A percentile compares a stretch with the other conserved stretches of the same genome.
Conservation (phyloP, 2,113 vertebrate genomes). For the Halichoeres trimaculatus region DNA sequence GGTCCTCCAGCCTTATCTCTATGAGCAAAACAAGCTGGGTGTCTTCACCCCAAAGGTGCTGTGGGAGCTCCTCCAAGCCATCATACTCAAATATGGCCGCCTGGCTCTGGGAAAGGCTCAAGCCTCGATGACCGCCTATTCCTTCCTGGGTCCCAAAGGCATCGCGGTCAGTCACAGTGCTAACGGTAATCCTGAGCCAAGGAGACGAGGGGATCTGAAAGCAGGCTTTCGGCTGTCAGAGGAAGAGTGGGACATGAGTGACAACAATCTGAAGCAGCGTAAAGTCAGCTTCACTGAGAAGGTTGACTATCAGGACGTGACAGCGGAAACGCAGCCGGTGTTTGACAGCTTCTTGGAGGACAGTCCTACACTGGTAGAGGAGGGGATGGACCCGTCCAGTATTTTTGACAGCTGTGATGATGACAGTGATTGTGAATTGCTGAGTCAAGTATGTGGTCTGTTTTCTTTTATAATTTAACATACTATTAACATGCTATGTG, state of each 20-base stretch:
- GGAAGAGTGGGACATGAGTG: constrained; percentile 88
- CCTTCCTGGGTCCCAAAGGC: constrained; percentile 67
- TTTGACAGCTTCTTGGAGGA: constrained; percentile 89
- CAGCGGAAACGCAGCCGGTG: constrained; percentile 47
- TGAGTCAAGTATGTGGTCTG: constrained; percentile 52
- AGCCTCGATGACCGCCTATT: constrained; percentile 72
- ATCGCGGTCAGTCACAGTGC: constrained; percentile 36
- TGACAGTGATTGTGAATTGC: constrained; percentile 85
- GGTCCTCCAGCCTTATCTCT: constrained; percentile 94
- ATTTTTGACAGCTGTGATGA: constrained; percentile 92
- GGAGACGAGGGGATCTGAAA: constrained; percentile 80
- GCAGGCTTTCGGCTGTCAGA: constrained; percentile 92
- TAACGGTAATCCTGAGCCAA: constrained; percentile 46
- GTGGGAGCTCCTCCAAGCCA: constrained; percentile 85
- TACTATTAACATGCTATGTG: neutral
- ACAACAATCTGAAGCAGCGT: constrained; percentile 89
- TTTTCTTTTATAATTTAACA: constrained; percentile 4
- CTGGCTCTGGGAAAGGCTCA: constrained; percentile 71
- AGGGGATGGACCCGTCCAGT: constrained; percentile 88
- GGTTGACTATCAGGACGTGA: constrained; percentile 80
- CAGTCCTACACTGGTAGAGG: constrained; percentile 94
- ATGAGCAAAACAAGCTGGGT: constrained; percentile 89
- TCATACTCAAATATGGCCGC: constrained; percentile 82
- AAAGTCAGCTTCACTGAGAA: constrained; percentile 95
- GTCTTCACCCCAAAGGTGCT: constrained; percentile 86